Evolutionary conservation across 2,888 invertebrate genomes (phyloP), one percentile per base, ranked within the genome.

Genomic region (Drosophila barbarae): DNA sequence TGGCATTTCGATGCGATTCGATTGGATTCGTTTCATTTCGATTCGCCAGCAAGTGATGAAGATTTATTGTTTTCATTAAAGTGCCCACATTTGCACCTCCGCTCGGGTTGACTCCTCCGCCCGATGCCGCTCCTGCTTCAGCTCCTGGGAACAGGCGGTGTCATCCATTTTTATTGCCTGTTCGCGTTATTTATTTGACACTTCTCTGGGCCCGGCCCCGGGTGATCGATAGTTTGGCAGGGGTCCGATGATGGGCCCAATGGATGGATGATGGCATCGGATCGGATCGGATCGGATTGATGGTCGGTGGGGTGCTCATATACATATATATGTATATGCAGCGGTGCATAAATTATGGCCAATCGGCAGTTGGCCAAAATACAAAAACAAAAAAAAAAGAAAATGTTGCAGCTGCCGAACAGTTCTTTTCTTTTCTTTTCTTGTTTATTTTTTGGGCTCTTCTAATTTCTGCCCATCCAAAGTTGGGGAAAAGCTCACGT

Each of bases 51-150:
- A 60, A 49, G 69, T 82, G 82, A 81, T 85, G 77, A 77, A 83
- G 81, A 81, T 81, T 81, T 81, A 85, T 81, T 80, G 84, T 70
- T 72, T 74, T 83, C 75, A 83, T 83, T 83, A 71, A 74, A 83
- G 73, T 83, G 73, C 49, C 69, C 84, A 77, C 84, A 75, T 85
- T 85, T 72, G 70, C 80, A 81, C 85, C 80, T 81, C 67, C 78
- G 60, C 71, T 72, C 61, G 56, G 60, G 21, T 60, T 46, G 49
- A 49, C 32, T 12, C 46, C 46, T 18, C 38, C 39, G 23, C 23
- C 23, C 23, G 23, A 23, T 23, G 23, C 23, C 23, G 39, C 51
- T 23, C 23, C 13, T 30, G 13, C 12, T 6, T 26, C 42, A 8
- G 4, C 38, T 15, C 44, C 44, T 23, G 30, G 32, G 8, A 18